These are phyloP conservation scores for Temnothorax rugatulus DNA, from an alignment of 2,888 invertebrate genomes.

Conservation along the genomic window DNA sequence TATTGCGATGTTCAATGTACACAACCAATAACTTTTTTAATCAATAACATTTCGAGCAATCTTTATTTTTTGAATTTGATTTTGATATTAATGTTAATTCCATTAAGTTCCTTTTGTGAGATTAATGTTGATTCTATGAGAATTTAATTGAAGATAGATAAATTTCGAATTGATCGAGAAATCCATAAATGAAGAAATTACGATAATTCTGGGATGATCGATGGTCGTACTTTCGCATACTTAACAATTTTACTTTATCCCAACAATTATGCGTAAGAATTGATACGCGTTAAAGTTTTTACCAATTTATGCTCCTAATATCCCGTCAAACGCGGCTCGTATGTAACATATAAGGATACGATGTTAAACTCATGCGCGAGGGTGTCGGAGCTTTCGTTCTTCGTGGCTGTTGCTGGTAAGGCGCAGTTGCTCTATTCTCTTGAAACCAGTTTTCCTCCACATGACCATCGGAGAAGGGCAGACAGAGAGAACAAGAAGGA, in stretches of 20 bases:
- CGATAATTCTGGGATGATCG: neutral
- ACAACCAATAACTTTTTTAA: neutral
- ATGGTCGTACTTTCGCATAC: neutral
- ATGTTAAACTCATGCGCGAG: conserved; percentile 77
- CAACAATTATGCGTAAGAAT: neutral
- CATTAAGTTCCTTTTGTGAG: neutral
- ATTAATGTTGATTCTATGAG: neutral
- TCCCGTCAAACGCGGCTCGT: conserved; percentile 69
- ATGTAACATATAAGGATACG: conserved; percentile 48
- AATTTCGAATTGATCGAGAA: neutral
- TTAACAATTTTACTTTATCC: neutral
- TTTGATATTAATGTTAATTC: neutral
- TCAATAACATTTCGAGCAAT: neutral
- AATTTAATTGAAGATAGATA: neutral
- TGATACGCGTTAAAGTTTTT: conserved; percentile 5
- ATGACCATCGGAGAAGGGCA: conserved; percentile 63
- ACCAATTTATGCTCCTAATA: neutral
- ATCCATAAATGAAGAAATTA: neutral
- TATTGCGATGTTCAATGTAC: neutral
- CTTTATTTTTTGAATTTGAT: neutral
- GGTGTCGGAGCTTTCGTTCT: conserved; percentile 78
- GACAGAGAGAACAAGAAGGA: conserved; percentile 42
- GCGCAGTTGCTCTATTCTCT: conserved; percentile 84
- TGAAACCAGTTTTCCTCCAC: conserved; percentile 85
- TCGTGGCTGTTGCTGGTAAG: conserved; percentile 76